phyloP scores from a whole-genome alignment of 1,140 invertebrate genomes.

The Caenorhabditis inopinata region DNA sequence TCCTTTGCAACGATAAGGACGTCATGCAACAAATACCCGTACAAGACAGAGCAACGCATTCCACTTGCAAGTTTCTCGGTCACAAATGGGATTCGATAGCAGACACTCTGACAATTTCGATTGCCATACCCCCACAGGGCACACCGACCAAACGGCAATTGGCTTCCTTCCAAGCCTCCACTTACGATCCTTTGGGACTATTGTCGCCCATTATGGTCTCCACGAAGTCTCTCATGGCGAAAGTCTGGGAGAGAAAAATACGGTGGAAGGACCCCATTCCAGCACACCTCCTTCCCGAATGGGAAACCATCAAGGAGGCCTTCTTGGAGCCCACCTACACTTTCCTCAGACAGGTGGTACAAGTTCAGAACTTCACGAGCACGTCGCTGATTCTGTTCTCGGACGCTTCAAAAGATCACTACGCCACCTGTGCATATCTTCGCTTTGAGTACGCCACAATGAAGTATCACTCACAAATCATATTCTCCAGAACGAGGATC shows the following conservation, averaged over 20 bases:
- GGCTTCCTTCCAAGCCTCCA: neutral
- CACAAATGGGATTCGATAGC: neutral
- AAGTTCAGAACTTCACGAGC: neutral
- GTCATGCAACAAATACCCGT: neutral
- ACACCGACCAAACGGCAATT: neutral
- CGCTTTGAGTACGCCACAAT: neutral
- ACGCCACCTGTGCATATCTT: neutral
- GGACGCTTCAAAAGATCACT: neutral
- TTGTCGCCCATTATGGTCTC: neutral
- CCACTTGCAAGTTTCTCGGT: conserved; percentile 39
- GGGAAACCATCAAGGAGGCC: neutral
- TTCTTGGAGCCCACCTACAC: neutral
- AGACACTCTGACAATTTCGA: conserved; percentile 18
- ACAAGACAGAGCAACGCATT: neutral
- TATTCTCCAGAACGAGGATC: neutral
- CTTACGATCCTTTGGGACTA: conserved; percentile 42
- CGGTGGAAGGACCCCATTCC: conserved; percentile 33
- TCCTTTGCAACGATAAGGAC: neutral
- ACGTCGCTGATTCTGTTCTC: neutral
- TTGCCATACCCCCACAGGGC: neutral
- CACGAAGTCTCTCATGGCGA: conserved; percentile 27
- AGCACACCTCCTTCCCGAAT: neutral
- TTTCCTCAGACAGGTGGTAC: neutral
- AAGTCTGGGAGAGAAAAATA: neutral
- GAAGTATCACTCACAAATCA: neutral